A percentile compares a stretch with the other conserved stretches of the same genome.
Evolutionary conservation across 2,113 vertebrate genomes (phyloP).

Genomic region (Peromyscus californicus): DNA sequence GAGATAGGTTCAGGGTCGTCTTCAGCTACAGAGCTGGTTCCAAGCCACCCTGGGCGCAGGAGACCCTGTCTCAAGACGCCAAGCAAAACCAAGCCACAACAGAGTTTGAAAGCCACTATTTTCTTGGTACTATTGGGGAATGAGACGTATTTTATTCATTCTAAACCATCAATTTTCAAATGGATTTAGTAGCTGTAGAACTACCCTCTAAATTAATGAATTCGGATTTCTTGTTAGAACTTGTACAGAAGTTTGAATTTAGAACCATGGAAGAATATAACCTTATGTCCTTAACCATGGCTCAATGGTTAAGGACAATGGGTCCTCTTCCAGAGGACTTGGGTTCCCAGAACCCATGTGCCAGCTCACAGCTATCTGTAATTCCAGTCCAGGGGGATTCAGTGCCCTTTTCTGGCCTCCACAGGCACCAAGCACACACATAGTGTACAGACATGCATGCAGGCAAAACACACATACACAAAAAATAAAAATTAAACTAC

Average conservation of each 20-base stretch:
- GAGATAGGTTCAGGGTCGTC: not conserved
- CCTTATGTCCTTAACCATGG: no score
- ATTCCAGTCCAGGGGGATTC: not conserved
- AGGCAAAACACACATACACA: not conserved
- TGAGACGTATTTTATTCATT: slow-evolving; percentile 25
- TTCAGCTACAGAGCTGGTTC: no score
- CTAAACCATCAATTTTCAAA: slow-evolving; percentile 36
- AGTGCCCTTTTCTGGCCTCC: no score
- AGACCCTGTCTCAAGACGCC: not conserved
- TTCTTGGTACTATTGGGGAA: not conserved
- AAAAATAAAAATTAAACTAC: not conserved
- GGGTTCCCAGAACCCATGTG: not conserved
- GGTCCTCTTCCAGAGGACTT: not conserved
- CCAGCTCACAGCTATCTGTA: not conserved
- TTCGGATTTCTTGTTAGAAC: slow-evolving; percentile 2
- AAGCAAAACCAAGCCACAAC: not conserved
- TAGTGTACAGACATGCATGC: not conserved
- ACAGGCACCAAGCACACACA: not conserved
- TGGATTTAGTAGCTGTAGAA: slow-evolving; percentile 6
- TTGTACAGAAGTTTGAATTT: not conserved
- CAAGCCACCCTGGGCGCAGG: not conserved
- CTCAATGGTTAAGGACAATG: not conserved
- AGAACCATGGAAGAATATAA: not conserved
- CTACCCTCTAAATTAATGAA: not conserved
- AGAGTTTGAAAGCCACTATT: not conserved